Conservation (phyloP, 1,140 invertebrate species). For the Dufourea novaeangliae region DNA sequence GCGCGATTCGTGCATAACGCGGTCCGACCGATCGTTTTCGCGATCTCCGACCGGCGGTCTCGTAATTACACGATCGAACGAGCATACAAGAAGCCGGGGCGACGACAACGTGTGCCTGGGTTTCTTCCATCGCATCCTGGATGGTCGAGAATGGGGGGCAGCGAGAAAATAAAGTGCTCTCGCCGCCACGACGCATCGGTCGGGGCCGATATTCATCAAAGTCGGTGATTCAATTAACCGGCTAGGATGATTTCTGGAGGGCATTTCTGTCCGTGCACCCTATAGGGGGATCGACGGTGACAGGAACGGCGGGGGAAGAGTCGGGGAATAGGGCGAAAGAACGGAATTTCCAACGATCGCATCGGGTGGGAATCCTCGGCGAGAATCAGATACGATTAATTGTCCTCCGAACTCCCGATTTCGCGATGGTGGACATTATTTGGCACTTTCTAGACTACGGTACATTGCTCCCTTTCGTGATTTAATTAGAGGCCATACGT, state of each 20-base stretch:
- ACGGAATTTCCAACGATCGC: slow-evolving; percentile 1
- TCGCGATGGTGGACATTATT: background rate
- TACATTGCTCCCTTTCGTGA: too few relatives aligned
- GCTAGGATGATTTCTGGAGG: slow-evolving; percentile 67
- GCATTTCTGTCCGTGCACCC: slow-evolving; percentile 34
- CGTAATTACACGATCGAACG: slow-evolving; percentile 67
- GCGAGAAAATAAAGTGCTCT: slow-evolving; percentile 65
- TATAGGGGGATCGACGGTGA: slow-evolving; percentile 40
- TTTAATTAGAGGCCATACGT: too few relatives aligned
- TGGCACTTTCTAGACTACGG: background rate
- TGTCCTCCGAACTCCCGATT: background rate
- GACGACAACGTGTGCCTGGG: slow-evolving; percentile 44
- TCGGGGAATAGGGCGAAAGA: background rate
- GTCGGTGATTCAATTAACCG: slow-evolving; percentile 74
- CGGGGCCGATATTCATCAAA: slow-evolving; percentile 72
- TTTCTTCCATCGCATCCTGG: slow-evolving; percentile 6
- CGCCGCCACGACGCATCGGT: slow-evolving; percentile 17
- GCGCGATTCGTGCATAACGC: slow-evolving; percentile 24
- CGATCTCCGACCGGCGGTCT: slow-evolving; percentile 24
- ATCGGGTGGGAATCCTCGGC: too few relatives aligned
- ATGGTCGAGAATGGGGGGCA: background rate
- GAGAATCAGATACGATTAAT: slow-evolving; percentile 2
- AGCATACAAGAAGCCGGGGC: slow-evolving; percentile 57
- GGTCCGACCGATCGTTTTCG: slow-evolving; percentile 21
- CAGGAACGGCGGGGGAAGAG: background rate